These are phyloP conservation scores for Bombus breviceps DNA, from an alignment of 1,140 invertebrate genomes.

Conservation along the genomic window DNA sequence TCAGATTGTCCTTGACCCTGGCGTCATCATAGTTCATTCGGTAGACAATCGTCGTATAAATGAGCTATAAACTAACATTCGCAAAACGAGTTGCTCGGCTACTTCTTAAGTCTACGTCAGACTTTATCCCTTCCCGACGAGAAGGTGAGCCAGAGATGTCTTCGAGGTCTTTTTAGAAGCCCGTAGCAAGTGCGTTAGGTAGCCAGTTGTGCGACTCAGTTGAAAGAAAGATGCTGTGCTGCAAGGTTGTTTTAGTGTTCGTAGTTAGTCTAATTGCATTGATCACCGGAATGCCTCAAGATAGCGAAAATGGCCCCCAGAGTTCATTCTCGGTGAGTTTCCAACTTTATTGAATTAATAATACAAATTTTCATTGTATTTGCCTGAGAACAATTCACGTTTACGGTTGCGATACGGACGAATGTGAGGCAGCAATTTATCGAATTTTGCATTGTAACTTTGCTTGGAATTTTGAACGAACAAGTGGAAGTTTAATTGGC, in stretches of 20 bases:
- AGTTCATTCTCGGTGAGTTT: constrained; percentile 57
- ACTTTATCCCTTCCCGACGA: constrained; percentile 50
- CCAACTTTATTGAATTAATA: background rate
- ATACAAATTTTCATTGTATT: no score
- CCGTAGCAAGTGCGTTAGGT: constrained; percentile 21
- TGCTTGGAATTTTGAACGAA: no score
- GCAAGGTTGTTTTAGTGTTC: constrained; percentile 61
- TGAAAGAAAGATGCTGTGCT: constrained; percentile 74
- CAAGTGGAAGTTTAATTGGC: no score
- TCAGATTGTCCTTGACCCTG: constrained; percentile 13
- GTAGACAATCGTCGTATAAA: background rate
- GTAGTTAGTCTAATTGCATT: constrained; percentile 54
- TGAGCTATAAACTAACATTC: background rate
- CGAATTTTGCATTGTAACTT: no score
- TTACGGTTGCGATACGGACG: no score
- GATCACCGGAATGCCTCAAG: constrained; percentile 48
- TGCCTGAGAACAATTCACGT: no score
- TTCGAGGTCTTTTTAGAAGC: constrained; percentile 56
- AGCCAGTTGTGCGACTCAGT: constrained; percentile 59
- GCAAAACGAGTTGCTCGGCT: background rate
- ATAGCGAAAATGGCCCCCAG: background rate
- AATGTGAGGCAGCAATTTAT: no score
- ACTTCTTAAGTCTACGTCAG: constrained; percentile 15
- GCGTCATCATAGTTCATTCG: background rate
- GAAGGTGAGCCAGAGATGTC: constrained; percentile 47